A percentile compares a stretch with the other conserved stretches of the same genome.
Evolutionary conservation across 2,113 vertebrate genomes (phyloP).

Genomic region (Tonatia bakeri): DNA sequence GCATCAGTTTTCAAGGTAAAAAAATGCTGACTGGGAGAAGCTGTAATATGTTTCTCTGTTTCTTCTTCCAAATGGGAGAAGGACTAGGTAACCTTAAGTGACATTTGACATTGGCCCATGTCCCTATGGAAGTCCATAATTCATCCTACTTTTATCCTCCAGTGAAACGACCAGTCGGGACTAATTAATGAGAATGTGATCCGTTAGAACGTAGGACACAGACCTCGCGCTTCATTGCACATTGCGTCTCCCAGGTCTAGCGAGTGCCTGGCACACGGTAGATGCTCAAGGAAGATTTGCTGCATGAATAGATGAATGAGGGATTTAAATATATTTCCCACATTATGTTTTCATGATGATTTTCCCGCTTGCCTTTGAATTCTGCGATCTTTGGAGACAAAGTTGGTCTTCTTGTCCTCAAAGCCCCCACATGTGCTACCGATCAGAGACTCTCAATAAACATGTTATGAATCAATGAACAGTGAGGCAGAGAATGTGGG

Average conservation of each 20-base stretch:
- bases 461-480: not conserved
- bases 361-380: not conserved
- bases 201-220: not conserved
- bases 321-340: not conserved
- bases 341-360: not conserved
- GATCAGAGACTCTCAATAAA: not conserved
- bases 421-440: too few relatives aligned
- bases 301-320: not conserved
- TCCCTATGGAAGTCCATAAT: not conserved
- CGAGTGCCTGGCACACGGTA: not conserved
- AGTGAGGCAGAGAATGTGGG: not conserved
- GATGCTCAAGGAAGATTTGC: not conserved
- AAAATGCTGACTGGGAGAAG: not conserved
- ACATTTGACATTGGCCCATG: not conserved
- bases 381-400: not conserved
- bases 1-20: not conserved
- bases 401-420: not conserved
- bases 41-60: not conserved
- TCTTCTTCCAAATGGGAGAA: not conserved
- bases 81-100: not conserved
- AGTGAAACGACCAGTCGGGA: not conserved
- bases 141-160: not conserved
- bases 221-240: not conserved
- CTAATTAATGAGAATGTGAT: not conserved
- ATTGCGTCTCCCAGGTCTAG: not conserved